phyloP scores from a whole-genome alignment of 2,113 vertebrate species.

The Phrynocephalus versicolor region DNA sequence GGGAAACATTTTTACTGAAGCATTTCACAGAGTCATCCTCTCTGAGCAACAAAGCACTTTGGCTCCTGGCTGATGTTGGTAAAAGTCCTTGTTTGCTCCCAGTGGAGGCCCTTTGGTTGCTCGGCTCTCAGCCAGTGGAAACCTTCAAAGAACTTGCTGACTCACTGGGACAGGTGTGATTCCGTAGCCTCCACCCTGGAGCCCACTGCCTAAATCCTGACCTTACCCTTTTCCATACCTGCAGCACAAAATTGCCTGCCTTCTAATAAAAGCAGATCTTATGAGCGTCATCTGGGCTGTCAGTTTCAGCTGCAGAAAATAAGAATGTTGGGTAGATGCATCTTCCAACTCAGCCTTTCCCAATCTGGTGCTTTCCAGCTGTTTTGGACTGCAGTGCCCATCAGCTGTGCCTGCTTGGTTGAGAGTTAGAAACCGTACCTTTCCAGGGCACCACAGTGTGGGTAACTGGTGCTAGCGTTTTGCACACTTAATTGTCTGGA shows the following conservation, averaged over 20 bases:
- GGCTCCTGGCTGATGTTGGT: not conserved
- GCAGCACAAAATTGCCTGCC: not conserved
- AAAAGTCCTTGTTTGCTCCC: not conserved
- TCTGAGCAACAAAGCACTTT: not conserved
- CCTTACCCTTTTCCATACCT: slow-evolving; percentile 6
- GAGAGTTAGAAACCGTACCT: no score
- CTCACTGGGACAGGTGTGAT: not conserved
- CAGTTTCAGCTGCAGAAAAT: not conserved
- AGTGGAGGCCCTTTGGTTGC: fast-evolving
- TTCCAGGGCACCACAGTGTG: no score
- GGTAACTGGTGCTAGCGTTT: no score
- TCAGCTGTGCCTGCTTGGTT: no score
- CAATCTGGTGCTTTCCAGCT: not conserved
- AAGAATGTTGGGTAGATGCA: not conserved
- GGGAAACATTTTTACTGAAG: not conserved
- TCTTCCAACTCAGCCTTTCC: not conserved
- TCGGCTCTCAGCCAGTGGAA: fast-evolving
- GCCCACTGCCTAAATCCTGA: not conserved
- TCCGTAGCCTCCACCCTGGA: not conserved
- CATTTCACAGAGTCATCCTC: not conserved
- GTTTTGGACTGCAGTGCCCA: not conserved
- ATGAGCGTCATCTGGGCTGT: not conserved
- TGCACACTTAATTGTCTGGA: no score
- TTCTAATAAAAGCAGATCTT: not conserved
- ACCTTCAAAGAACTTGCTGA: not conserved